Evolutionary conservation across 2,888 invertebrate species (phyloP).

Genomic region (Corbicula japonica): DNA sequence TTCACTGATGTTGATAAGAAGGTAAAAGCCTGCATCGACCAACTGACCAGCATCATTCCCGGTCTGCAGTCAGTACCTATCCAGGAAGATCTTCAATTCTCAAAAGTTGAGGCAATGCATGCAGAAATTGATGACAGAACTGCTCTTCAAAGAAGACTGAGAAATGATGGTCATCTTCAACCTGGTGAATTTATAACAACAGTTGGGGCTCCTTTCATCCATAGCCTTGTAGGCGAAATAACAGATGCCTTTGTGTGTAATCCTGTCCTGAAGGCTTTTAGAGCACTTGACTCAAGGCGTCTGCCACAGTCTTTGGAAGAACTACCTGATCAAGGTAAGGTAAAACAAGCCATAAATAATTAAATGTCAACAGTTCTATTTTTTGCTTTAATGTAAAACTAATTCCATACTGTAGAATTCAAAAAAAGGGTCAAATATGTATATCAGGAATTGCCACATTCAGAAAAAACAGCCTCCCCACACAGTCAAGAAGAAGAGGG

Average conservation of each 20-base stretch:
- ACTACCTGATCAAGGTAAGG: conserved; percentile 39
- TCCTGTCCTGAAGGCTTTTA: conserved; percentile 43
- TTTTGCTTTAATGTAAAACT: no score
- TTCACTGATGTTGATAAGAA: conserved; percentile 28
- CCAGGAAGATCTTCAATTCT: conserved; percentile 10
- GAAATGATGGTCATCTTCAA: background rate
- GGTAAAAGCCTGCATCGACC: conserved; percentile 13
- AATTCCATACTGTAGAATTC: no score
- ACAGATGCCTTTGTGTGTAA: conserved; percentile 36
- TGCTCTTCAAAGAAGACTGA: conserved; percentile 23
- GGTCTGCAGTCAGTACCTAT: background rate
- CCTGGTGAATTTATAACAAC: conserved; percentile 27
- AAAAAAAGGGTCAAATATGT: no score
- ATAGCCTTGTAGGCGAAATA: conserved; percentile 33
- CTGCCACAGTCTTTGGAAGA: conserved; percentile 34
- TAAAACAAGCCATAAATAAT: background rate
- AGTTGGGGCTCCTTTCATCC: conserved; percentile 7
- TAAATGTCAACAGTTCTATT: background rate
- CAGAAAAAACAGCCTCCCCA: no score
- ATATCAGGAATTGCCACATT: no score
- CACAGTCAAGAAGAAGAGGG: no score
- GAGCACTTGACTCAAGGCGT: conserved; percentile 30
- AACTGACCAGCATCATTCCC: background rate
- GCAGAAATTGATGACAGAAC: conserved; percentile 48
- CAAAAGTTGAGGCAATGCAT: conserved; percentile 18